Base-by-base conservation (phyloP, 2,113 vertebrate genomes). In the Semnornis frantzii region DNA sequence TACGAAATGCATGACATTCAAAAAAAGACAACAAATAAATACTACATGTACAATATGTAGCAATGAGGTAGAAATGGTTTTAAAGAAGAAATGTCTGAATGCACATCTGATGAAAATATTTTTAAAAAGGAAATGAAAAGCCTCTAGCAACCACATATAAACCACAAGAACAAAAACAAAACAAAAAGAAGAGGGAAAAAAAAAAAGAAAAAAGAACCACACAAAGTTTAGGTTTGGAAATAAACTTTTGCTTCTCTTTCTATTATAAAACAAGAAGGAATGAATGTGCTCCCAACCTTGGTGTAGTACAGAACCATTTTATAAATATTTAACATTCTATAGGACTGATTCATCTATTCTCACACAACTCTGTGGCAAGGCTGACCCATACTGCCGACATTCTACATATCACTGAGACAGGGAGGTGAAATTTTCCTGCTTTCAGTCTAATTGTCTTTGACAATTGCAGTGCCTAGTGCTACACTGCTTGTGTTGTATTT, bases 51-150 rank as follows among this genome's bases (percentile, higher is more conserved):
- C 98, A 98, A 98, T 99, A 99, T 99, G 98, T 99, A 99, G 98
- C 98, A 99, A 99, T 99, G 99, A 99, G 99, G 99, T 99, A 99
- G 99, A 99, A 99, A 99, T 99, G 99, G 98, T 99, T 98, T 98
- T 98, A 99, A 98, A 98, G 98, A 98, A 98, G 97, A 98, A 97
- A 99, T 97, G 97, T 96, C 96, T 97, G 97, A 98, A 98, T 97
- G 97, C 96, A 98, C 96, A 97, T 98, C 96, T 97, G 97, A 98
- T 98, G 98, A 98, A 97, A 97, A 97, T 95, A 96, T 83, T 91
- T 94, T 95, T 78, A 39, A 94, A 93, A 96, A 90, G 87, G 81
- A 96, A 96, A 97, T 97, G 95, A 97, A 96, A 97, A 97, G 89
- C 94, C 95, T 95, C 95, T 97, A 98, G 95, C 90, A 97, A 98